Percentiles rank a stretch among this genome's conserved stretches.
These are phyloP conservation scores for Hemaris fuciformis DNA, from an alignment of 2,888 invertebrate genomes.

Conservation along the genomic window DNA sequence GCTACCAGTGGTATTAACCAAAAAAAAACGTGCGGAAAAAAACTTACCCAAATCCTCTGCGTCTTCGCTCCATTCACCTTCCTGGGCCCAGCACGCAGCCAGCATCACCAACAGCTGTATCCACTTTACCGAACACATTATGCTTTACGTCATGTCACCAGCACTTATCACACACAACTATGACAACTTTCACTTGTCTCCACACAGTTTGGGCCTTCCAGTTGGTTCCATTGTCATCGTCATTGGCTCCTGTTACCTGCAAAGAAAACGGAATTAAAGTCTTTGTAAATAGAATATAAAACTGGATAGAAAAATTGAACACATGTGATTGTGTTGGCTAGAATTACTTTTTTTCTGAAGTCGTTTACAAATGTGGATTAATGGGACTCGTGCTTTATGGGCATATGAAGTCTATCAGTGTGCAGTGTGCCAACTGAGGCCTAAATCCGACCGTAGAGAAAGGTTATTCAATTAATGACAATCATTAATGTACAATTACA, in stretches of 20 bases:
- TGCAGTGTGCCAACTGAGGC: too few relatives aligned
- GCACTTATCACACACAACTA: not conserved
- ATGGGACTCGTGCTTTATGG: too few relatives aligned
- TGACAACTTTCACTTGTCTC: not conserved
- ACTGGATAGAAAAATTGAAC: too few relatives aligned
- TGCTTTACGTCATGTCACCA: slow-evolving; percentile 50
- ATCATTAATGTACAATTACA: too few relatives aligned
- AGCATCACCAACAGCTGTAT: slow-evolving; percentile 65
- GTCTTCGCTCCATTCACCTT: slow-evolving; percentile 77
- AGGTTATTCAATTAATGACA: too few relatives aligned
- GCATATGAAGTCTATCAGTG: too few relatives aligned
- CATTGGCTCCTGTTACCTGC: not conserved
- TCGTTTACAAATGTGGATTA: too few relatives aligned
- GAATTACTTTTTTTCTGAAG: too few relatives aligned
- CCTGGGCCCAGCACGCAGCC: slow-evolving; percentile 73
- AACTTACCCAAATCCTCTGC: slow-evolving; percentile 72
- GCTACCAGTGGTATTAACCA: not conserved
- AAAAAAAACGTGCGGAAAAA: not conserved
- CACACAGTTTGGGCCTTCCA: not conserved
- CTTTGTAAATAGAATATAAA: too few relatives aligned
- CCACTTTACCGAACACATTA: slow-evolving; percentile 73
- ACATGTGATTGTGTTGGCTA: too few relatives aligned
- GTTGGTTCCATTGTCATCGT: not conserved
- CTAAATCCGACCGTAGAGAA: too few relatives aligned
- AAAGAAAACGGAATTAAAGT: too few relatives aligned